Conservation (phyloP, 2,113 vertebrate species). For the Periophthalmodon schlosseri region DNA sequence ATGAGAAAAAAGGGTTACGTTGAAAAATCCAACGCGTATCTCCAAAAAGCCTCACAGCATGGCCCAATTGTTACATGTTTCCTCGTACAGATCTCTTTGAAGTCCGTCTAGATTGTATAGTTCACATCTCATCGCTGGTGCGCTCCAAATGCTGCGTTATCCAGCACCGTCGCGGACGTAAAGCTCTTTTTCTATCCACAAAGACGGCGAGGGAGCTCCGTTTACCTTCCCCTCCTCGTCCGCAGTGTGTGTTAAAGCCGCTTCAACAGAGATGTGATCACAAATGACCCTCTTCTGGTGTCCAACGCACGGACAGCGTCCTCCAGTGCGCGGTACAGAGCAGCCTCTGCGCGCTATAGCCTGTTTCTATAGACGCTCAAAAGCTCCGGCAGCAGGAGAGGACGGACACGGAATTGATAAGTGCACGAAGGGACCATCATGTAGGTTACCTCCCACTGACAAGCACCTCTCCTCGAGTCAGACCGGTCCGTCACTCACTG, state of each 20-base stretch:
- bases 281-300: conserved; percentile 22
- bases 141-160: conserved; percentile 42
- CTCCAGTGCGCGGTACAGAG: conserved; percentile 36
- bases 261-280: conserved; percentile 31
- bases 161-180: conserved; percentile 46
- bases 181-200: conserved; percentile 37
- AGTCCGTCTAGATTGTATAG: conserved; percentile 37
- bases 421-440: conserved; percentile 41
- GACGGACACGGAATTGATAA: conserved; percentile 54
- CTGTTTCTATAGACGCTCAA: conserved; percentile 31
- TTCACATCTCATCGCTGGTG: conserved; percentile 51
- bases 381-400: conserved; percentile 32
- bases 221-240: conserved; percentile 14
- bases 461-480: conserved; percentile 47
- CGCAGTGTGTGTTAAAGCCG: conserved; percentile 22
- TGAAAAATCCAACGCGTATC: conserved; percentile 43
- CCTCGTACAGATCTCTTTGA: conserved; percentile 21
- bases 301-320: conserved; percentile 29
- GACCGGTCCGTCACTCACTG: conserved; percentile 52
- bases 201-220: conserved; percentile 20
- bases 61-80: conserved; percentile 31
- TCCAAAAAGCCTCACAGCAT: conserved; percentile 33
- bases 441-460: conserved; percentile 67
- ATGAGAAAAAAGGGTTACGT: neutral
- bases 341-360: conserved; percentile 32